Evolutionary conservation across 2,888 invertebrate genomes (phyloP).

Genomic region (Melipona beecheii): DNA sequence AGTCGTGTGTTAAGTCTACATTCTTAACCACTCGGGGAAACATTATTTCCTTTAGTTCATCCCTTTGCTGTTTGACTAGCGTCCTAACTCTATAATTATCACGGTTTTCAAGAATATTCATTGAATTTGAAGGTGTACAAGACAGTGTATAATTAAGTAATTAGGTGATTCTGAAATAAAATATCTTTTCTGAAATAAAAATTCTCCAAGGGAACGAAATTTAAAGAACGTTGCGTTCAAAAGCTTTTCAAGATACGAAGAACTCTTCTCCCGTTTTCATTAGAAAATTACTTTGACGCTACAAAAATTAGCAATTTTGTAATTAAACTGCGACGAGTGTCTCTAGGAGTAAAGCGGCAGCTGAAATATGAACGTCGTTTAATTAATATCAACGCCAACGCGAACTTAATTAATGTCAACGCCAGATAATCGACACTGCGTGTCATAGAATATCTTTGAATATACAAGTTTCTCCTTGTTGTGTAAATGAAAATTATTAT

Average conservation of each 20-base stretch:
- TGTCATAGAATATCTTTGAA: background rate
- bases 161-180: background rate
- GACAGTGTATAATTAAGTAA: too few species aligned
- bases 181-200: too few species aligned
- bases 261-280: background rate
- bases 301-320: background rate
- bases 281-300: background rate
- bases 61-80: background rate
- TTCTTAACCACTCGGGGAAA: background rate
- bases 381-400: constrained; percentile 3
- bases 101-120: background rate
- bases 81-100: background rate
- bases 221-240: background rate
- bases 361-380: background rate
- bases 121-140: background rate
- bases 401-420: constrained; percentile 12
- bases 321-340: background rate
- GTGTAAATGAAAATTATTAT: background rate
- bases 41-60: background rate
- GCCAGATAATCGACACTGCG: background rate
- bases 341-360: background rate
- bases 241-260: background rate
- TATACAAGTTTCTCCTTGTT: background rate
- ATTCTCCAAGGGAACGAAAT: background rate
- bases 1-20: background rate